These are phyloP conservation scores for Rhynchophorus ferrugineus DNA, from an alignment of 1,140 invertebrate species.

Conservation along the genomic window DNA sequence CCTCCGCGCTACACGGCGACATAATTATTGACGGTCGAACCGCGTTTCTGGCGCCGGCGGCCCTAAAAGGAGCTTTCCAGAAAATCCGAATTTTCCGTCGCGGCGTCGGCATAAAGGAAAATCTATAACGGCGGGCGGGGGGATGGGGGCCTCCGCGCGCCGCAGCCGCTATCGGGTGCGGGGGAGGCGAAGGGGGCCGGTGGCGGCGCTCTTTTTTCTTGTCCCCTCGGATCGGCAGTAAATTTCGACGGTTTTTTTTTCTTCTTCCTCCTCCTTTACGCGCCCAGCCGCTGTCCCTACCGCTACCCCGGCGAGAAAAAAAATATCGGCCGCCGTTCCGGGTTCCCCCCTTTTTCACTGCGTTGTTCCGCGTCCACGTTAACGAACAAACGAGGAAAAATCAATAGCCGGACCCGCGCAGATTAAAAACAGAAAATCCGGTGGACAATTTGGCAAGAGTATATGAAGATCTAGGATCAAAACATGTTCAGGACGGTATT, in stretches of 20 bases:
- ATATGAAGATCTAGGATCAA: too few relatives aligned
- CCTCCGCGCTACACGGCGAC: conserved; percentile 23
- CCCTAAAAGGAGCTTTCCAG: conserved; percentile 13
- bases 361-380: too few relatives aligned
- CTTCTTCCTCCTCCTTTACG: background rate
- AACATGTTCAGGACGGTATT: too few relatives aligned
- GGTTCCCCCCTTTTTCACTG: too few relatives aligned
- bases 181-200: too few relatives aligned
- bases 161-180: background rate
- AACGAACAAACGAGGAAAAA: too few relatives aligned
- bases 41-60: conserved; percentile 17
- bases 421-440: too few relatives aligned
- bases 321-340: background rate
- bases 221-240: background rate
- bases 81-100: background rate
- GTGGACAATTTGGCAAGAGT: too few relatives aligned
- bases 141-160: background rate
- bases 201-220: background rate
- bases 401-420: too few relatives aligned
- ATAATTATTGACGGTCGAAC: conserved; percentile 24
- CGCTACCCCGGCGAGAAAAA: too few relatives aligned
- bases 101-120: background rate
- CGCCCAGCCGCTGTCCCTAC: background rate
- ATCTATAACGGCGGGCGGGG: background rate
- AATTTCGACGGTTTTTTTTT: background rate